These are phyloP conservation scores for Chiloscyllium punctatum DNA, from an alignment of 2,797 vertebrate genomes.

Conservation along the genomic window DNA sequence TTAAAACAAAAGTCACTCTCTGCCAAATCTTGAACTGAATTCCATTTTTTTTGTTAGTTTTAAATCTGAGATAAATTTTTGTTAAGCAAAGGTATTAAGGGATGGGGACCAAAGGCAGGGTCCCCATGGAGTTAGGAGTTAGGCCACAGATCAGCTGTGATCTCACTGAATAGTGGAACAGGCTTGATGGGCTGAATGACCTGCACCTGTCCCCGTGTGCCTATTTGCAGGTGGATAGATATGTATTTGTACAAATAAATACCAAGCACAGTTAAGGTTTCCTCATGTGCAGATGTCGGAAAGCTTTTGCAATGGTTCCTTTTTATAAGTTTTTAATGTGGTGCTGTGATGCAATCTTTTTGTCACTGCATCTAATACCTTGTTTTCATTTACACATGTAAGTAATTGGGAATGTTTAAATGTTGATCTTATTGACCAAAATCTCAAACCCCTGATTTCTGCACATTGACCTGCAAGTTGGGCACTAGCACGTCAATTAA, in stretches of 20 bases:
- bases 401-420: conserved; percentile 2
- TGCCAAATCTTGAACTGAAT: background rate
- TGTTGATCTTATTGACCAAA: conserved; percentile 3
- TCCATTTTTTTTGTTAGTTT: background rate
- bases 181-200: too few relatives aligned
- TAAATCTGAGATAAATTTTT: too few relatives aligned
- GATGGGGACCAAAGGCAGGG: too few relatives aligned
- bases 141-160: too few relatives aligned
- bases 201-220: too few relatives aligned
- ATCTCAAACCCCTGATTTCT: background rate
- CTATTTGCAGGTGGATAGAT: background rate
- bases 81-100: too few relatives aligned
- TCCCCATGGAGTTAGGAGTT: too few relatives aligned
- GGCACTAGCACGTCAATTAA: background rate
- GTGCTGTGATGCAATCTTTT: background rate
- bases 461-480: background rate
- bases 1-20: background rate
- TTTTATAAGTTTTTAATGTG: background rate
- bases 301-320: background rate
- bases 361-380: background rate
- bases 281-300: background rate
- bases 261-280: background rate
- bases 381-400: background rate
- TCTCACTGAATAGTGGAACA: too few relatives aligned
- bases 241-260: too few relatives aligned